Evolutionary conservation across 2,888 invertebrate genomes (phyloP), one percentile per base, ranked within the genome.

Genomic region (Cerceris ruficornis): DNA sequence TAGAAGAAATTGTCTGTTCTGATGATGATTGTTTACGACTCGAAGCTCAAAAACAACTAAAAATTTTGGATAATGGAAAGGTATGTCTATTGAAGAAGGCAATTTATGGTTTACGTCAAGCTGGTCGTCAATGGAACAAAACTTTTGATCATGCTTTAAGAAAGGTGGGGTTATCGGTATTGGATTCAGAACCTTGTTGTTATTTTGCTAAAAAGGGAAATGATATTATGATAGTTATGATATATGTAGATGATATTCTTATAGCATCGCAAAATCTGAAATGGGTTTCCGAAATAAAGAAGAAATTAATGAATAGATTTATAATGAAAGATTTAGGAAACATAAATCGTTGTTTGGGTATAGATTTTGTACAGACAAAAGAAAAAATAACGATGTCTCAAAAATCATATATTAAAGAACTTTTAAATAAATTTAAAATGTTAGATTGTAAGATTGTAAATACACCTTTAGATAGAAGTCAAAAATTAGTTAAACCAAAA

Each of bases 51-150:
- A 2, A 28, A 28, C 28, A 28, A 28, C 28, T 28, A 28, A 28
- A 28, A 28, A 28, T 28, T 28, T 28, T 28, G 28, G 4, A 28
- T 28, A 28, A 28, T 28, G 28, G 28, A 28, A 54, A 54, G 54
- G 54, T 54, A 8, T 54, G 54, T 54, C n/a, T 54, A 15, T 14
- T 54, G n/a, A 54, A 54, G 13, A 54, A 54, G n/a, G 54, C 54
- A 8, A 7, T 54, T 7, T 54, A 54, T 15, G 54, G n/a, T 7
- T 14, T 54, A 8, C n/a, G 17, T 15, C 54, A 54, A 54, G 14
- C 14, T 8, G 28, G 28, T 28, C 28, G 28, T 28, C 28, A 28
- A 28, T 28, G 28, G 28, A 28, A 28, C 4, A 28, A 15, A 54
- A 54, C n/a, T 7, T 15, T 54, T 8, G 54, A 54, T 54, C n/a